Base-by-base conservation (phyloP, 1,140 invertebrate species). In the Notospermus geniculatus region DNA sequence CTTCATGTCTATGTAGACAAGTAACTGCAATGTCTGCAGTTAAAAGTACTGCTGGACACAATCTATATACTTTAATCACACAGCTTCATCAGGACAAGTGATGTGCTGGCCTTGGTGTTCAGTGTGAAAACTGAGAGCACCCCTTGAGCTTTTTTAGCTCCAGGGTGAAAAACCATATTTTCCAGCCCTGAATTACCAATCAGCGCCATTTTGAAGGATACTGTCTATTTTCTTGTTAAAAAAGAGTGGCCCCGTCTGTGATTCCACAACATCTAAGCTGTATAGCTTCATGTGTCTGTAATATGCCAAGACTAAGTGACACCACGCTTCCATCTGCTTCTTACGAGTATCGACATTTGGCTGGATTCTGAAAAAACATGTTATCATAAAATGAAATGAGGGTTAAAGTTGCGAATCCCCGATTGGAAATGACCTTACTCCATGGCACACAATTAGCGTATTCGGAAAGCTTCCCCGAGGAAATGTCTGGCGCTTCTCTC, bases 301-400 rank as follows among this genome's bases (percentile, higher is more conserved):
- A 79, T 95, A 98, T 65, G 91, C 87, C 4, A 95, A 81, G 56
- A 98, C 88, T 25, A 98, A 82, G 71, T 85, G 86, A 75, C 89
- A 87, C 95, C 96, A 98, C 56, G 93, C 92, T 75, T 89, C 86
- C 59, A 98, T 76, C 83, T 98, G 96, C 77, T 93, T 95, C 46
- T 87, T 85, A 75, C 89, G 87, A 1, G 95, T 98, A 81, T 93
- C 91, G 54, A 87, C 83, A 80, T 97, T 93, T 43, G 92, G 92
- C 81, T 98, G 95, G 64, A 98, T 87, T 65, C 93, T 97, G 74
- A 64, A 86, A 84, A 66, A 64, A 69, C 60, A 75, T 36, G 32
- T 4, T 15, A 36, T 36, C 15, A 15, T 7, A 36, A 36, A 36
- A 36, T 36, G 64, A 64, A 43, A 7, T 46, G n/a, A n/a, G n/a